Percentiles rank a stretch among this genome's conserved stretches.
phyloP scores from a whole-genome alignment of 1,140 invertebrate species.

The Bombus ignitus region DNA sequence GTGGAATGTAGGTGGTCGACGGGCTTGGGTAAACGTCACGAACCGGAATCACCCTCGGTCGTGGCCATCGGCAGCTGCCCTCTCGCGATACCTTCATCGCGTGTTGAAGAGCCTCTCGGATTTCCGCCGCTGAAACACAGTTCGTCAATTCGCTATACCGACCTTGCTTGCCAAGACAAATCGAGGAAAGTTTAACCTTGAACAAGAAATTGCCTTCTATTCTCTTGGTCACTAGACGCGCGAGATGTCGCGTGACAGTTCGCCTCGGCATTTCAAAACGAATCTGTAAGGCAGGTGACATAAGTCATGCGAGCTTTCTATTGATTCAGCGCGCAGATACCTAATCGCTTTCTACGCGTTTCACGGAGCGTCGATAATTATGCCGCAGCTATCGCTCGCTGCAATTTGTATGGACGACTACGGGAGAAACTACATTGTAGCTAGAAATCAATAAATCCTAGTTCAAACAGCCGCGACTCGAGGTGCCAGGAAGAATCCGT shows the following conservation, averaged over 20 bases:
- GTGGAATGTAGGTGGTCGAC: constrained; percentile 88
- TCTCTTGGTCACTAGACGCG: not conserved
- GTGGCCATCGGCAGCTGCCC: constrained; percentile 85
- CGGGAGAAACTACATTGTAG: constrained; percentile 54
- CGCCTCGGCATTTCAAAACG: constrained; percentile 14
- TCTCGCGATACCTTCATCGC: constrained; percentile 84
- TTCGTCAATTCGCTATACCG: not conserved
- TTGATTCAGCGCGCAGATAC: constrained; percentile 62
- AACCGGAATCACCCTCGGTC: constrained; percentile 85
- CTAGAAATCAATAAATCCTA: constrained; percentile 52
- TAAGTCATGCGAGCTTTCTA: constrained; percentile 61
- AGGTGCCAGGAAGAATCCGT: constrained; percentile 1
- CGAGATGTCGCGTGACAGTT: not conserved
- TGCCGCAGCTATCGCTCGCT: constrained; percentile 36
- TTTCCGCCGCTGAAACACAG: constrained; percentile 72
- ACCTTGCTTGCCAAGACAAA: not conserved
- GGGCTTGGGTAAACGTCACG: constrained; percentile 86
- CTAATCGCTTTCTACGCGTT: constrained; percentile 68
- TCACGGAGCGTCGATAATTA: constrained; percentile 64
- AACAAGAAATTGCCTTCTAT: not conserved
- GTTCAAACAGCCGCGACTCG: constrained; percentile 11
- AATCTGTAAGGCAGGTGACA: constrained; percentile 50
- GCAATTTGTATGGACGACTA: constrained; percentile 47
- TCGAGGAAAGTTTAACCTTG: not conserved
- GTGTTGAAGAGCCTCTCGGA: constrained; percentile 84